Percentiles rank a stretch among this genome's conserved stretches.
Conservation (phyloP, 2,888 invertebrate species). For the Xanthia icteritia region DNA sequence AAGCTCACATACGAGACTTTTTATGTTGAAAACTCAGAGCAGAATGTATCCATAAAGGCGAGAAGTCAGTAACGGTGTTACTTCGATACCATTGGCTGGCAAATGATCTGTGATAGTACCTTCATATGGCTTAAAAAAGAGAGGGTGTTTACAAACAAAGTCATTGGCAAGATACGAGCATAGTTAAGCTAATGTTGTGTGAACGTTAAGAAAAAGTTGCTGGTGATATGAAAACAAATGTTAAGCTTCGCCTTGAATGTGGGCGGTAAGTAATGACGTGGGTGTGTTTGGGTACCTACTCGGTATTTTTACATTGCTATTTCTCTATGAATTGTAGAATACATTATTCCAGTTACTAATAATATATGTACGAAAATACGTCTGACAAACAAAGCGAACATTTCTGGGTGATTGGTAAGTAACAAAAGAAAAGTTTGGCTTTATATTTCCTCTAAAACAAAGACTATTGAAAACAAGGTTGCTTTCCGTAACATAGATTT, state of each 20-base stretch:
- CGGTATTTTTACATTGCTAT: background rate
- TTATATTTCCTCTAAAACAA: constrained; percentile 47
- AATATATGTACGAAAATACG: background rate
- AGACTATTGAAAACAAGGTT: constrained; percentile 37
- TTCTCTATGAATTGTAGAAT: background rate
- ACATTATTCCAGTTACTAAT: constrained; percentile 1
- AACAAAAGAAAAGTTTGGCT: constrained; percentile 31
- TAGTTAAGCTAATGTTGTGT: constrained; percentile 81
- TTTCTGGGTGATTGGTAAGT: constrained; percentile 5
- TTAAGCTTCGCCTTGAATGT: constrained; percentile 18
- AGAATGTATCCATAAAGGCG: constrained; percentile 77
- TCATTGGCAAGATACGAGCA: constrained; percentile 75
- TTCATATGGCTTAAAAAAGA: constrained; percentile 80
- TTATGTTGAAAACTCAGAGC: constrained; percentile 73
- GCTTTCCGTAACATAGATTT: constrained; percentile 49
- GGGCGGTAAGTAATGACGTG: constrained; percentile 32
- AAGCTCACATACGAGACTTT: constrained; percentile 71
- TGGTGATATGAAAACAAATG: constrained; percentile 59
- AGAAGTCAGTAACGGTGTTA: constrained; percentile 78
- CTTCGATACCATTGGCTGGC: constrained; percentile 85
- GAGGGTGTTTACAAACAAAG: constrained; percentile 77
- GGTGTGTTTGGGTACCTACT: constrained; percentile 6
- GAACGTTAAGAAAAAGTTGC: constrained; percentile 64
- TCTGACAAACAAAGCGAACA: constrained; percentile 2
- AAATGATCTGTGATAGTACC: constrained; percentile 86